Percentiles rank a stretch among this genome's conserved stretches.
phyloP scores from a whole-genome alignment of 2,113 vertebrate genomes.

The Boleophthalmus pectinirostris region DNA sequence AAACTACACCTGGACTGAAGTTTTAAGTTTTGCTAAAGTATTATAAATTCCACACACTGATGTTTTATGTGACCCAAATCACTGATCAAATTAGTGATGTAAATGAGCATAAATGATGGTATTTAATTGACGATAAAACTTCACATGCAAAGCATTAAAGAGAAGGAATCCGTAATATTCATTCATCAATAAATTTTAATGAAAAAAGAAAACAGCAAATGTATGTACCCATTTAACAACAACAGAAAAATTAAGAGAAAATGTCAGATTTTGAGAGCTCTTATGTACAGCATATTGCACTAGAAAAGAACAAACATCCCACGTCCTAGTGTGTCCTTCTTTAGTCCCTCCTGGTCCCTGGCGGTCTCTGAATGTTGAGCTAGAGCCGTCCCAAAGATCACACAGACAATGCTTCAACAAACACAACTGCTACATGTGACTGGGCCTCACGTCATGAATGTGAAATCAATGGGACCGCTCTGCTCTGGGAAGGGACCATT shows the following conservation, averaged over 20 bases:
- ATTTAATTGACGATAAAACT: too few relatives aligned
- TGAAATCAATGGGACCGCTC: slow-evolving; percentile 72
- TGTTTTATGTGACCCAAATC: background rate
- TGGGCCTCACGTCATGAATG: slow-evolving; percentile 71
- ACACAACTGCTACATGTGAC: slow-evolving; percentile 74
- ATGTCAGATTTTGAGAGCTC: slow-evolving; percentile 72
- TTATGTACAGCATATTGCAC: slow-evolving; percentile 81
- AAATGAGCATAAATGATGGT: background rate
- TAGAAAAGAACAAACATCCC: slow-evolving; percentile 71
- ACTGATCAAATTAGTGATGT: background rate
- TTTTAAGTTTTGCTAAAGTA: too few relatives aligned
- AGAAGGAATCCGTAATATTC: slow-evolving; percentile 30
- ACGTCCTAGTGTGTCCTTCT: slow-evolving; percentile 44
- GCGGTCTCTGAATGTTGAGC: slow-evolving; percentile 42
- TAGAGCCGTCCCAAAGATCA: slow-evolving; percentile 69
- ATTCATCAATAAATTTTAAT: slow-evolving; percentile 71
- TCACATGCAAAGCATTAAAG: background rate
- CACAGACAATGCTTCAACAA: slow-evolving; percentile 65
- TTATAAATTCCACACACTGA: background rate
- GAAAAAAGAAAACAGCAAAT: slow-evolving; percentile 59
- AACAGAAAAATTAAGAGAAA: slow-evolving; percentile 71
- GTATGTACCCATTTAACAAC: slow-evolving; percentile 78
- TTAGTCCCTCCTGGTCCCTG: slow-evolving; percentile 47
- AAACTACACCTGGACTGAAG: too few relatives aligned
- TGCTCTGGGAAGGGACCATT: slow-evolving; percentile 61